Evolutionary conservation across 2,888 invertebrate genomes (phyloP).

Genomic region (Micoletzkya japonica): DNA sequence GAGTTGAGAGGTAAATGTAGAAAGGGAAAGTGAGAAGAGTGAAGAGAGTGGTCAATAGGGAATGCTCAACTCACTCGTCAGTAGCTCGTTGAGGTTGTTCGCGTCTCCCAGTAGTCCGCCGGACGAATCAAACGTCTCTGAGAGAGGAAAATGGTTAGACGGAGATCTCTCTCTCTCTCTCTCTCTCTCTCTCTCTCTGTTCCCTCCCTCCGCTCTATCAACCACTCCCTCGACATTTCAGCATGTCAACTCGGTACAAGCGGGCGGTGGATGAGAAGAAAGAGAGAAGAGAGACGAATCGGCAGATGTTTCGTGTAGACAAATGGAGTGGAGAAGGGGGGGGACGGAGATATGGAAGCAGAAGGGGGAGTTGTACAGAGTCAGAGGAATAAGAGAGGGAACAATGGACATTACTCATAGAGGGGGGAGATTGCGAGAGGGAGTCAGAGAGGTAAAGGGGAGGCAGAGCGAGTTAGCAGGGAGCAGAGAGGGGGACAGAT

Average conservation of each 20-base stretch:
- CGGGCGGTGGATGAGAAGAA: too few species aligned
- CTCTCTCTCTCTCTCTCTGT: constrained; percentile 15
- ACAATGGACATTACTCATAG: not conserved
- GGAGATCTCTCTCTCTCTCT: constrained; percentile 7
- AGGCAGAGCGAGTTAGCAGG: constrained; percentile 6
- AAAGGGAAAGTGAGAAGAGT: too few species aligned
- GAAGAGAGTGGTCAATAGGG: not conserved
- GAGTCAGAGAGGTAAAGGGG: not conserved
- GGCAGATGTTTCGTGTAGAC: not conserved
- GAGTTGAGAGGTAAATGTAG: too few species aligned
- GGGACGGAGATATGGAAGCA: not conserved
- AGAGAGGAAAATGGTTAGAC: too few species aligned
- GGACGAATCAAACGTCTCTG: too few species aligned
- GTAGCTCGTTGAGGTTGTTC: not conserved
- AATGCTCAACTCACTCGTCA: not conserved
- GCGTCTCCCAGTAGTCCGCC: too few species aligned
- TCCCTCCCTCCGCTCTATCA: not conserved
- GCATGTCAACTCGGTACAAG: not conserved
- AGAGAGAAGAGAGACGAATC: not conserved
- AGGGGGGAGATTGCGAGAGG: constrained; percentile 6
- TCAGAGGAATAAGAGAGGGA: not conserved
- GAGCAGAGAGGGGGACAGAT: not conserved
- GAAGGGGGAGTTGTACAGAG: constrained; percentile 7
- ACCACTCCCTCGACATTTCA: not conserved
- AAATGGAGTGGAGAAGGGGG: constrained; percentile 6